phyloP scores from a whole-genome alignment of 2,797 vertebrate genomes.

The Sternarchorhynchus goeldii region DNA sequence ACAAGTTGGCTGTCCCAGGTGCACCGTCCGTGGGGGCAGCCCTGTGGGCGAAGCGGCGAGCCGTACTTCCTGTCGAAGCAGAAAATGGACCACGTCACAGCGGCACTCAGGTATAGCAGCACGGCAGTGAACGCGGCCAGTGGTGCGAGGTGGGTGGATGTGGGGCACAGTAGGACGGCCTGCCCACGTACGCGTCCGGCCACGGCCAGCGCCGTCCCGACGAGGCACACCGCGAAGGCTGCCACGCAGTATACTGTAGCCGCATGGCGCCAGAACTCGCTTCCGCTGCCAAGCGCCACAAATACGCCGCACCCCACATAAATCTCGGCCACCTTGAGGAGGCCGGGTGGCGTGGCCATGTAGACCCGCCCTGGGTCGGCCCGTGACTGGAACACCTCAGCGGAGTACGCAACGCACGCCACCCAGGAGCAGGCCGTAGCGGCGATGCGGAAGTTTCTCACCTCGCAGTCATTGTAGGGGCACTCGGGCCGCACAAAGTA shows the following conservation, averaged over 20 bases:
- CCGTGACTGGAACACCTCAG: slow-evolving; percentile 84
- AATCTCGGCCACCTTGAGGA: slow-evolving; percentile 91
- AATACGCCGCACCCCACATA: slow-evolving; percentile 91
- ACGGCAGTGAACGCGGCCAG: slow-evolving; percentile 84
- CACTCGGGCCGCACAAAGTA: slow-evolving; percentile 83
- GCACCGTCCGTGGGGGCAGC: slow-evolving; percentile 82
- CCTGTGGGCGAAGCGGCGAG: slow-evolving; percentile 73
- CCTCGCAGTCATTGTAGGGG: slow-evolving; percentile 77
- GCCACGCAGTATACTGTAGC: slow-evolving; percentile 89
- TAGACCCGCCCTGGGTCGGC: slow-evolving; percentile 85
- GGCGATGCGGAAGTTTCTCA: slow-evolving; percentile 85
- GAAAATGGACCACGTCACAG: slow-evolving; percentile 91
- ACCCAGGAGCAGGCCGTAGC: slow-evolving; percentile 85
- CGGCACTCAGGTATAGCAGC: slow-evolving; percentile 86
- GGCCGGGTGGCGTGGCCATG: slow-evolving; percentile 89
- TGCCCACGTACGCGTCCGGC: slow-evolving; percentile 81
- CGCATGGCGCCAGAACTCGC: slow-evolving; percentile 74
- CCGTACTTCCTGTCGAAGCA: slow-evolving; percentile 92
- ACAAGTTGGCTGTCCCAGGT: slow-evolving; percentile 92
- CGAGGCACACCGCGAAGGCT: slow-evolving; percentile 86
- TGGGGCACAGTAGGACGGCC: slow-evolving; percentile 68
- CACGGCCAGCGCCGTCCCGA: slow-evolving; percentile 78
- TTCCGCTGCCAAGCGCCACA: slow-evolving; percentile 81
- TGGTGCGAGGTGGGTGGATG: slow-evolving; percentile 85
- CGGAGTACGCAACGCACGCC: slow-evolving; percentile 74